phyloP scores from a whole-genome alignment of 1,140 invertebrate species.

The Adoxophyes honmai region DNA sequence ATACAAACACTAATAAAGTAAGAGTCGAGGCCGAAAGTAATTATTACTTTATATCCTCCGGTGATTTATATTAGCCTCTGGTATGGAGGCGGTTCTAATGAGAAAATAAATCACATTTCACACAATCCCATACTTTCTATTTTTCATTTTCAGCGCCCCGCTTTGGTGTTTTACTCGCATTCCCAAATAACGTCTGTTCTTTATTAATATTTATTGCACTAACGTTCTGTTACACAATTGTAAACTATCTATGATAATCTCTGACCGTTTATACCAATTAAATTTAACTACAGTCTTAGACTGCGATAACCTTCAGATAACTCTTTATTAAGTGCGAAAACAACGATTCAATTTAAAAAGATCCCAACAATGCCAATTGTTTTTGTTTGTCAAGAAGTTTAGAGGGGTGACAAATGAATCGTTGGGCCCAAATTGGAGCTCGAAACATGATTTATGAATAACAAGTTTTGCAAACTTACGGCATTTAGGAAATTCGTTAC shows the following conservation, averaged over 20 bases:
- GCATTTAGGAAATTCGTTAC: background rate
- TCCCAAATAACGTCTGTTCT: background rate
- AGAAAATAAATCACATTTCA: constrained; percentile 2
- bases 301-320: too few relatives aligned
- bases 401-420: constrained; percentile 5
- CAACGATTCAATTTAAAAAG: too few relatives aligned
- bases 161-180: background rate
- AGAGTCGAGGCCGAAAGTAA: background rate
- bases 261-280: background rate
- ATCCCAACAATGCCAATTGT: constrained; percentile 7
- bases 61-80: background rate
- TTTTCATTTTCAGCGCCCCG: constrained; percentile 3
- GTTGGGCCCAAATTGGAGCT: background rate
- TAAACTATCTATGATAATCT: background rate
- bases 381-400: constrained; percentile 9
- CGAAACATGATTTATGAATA: background rate
- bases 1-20: background rate
- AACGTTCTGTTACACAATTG: background rate
- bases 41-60: background rate
- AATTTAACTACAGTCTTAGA: too few relatives aligned
- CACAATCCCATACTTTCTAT: background rate
- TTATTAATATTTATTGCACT: constrained; percentile 3
- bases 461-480: background rate
- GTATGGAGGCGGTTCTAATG: background rate
- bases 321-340: too few relatives aligned